Conservation (phyloP, 2,113 vertebrate genomes). For the Acanthochromis polyacanthus region DNA sequence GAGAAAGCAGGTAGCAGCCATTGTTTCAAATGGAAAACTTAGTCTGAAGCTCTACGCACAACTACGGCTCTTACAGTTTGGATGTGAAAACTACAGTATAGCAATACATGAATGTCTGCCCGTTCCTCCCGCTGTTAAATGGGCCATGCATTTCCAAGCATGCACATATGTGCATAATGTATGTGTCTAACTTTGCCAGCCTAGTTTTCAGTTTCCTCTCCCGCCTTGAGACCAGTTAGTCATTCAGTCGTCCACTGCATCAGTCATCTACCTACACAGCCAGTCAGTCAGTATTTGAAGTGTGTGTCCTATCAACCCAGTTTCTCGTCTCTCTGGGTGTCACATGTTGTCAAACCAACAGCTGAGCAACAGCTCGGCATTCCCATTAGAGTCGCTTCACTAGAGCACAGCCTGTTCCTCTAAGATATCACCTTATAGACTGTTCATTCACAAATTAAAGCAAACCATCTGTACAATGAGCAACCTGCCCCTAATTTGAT, state of each 20-base stretch:
- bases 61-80: too few relatives aligned
- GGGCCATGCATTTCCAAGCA: constrained; percentile 26
- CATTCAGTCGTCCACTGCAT: constrained; percentile 17
- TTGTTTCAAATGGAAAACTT: too few relatives aligned
- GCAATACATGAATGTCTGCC: too few relatives aligned
- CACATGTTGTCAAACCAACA: constrained; percentile 55
- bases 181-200: constrained; percentile 15
- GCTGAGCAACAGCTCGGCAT: constrained; percentile 44
- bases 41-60: too few relatives aligned
- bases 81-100: too few relatives aligned
- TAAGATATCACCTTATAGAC: constrained; percentile 10
- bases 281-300: constrained; percentile 50
- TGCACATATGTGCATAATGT: constrained; percentile 32
- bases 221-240: constrained; percentile 24
- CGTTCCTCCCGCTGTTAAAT: constrained; percentile 7
- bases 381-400: constrained; percentile 34
- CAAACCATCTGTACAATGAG: background rate
- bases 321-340: constrained; percentile 68
- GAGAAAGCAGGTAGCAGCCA: too few relatives aligned
- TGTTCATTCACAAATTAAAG: constrained; percentile 22
- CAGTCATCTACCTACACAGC: constrained; percentile 10
- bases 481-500: constrained; percentile 3
- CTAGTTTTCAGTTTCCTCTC: constrained; percentile 17
- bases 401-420: constrained; percentile 34
- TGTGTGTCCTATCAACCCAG: constrained; percentile 65